Evolutionary conservation across 2,888 invertebrate species (phyloP), one percentile per base, ranked within the genome.

Genomic region (Idaea biselata): DNA sequence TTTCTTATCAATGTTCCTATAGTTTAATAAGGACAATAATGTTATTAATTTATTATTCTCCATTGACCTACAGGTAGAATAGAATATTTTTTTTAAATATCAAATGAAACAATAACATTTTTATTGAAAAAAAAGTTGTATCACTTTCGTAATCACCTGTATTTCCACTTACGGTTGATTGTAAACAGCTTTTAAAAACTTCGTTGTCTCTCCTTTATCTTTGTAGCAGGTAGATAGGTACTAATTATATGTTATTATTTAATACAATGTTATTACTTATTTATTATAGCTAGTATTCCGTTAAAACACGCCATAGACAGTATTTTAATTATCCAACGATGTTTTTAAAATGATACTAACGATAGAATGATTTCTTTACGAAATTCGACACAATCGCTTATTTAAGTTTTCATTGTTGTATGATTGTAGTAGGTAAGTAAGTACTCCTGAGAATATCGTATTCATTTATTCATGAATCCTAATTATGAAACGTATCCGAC

Each of bases 161-260:
- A 87, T 83, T 73, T 75, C 86, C 87, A 87, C 88, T 88, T 89
- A 88, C 73, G 73, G 84, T 74, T 80, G 86, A 84, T 83, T 88
- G 86, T 88, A 90, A 90, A 89, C 89, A 89, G 87, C 87, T 86
- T 91, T 89, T 88, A 87, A 88, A 87, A 88, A 88, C 87, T 84
- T 75, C 83, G 83, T 84, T 84, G 87, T 86, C 88, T 83, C 83
- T 86, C 77, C 81, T 84, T 88, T 89, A 88, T 89, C 89, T 89
- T 86, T 83, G 86, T 81, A 80, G 84, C 88, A 84, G 83, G 88
- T 86, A 88, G 81, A 82, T 86, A 88, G 81, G 81, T 86, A 87
- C 85, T 90, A 91, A 91, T 91, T 90, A 89, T 86, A 89, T 86
- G 86, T 89, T 88, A 90, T 91, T 91, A 89, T 89, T 86, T 87